These are phyloP conservation scores for Helogale parvula DNA, from an alignment of 2,113 vertebrate species.

Conservation along the genomic window DNA sequence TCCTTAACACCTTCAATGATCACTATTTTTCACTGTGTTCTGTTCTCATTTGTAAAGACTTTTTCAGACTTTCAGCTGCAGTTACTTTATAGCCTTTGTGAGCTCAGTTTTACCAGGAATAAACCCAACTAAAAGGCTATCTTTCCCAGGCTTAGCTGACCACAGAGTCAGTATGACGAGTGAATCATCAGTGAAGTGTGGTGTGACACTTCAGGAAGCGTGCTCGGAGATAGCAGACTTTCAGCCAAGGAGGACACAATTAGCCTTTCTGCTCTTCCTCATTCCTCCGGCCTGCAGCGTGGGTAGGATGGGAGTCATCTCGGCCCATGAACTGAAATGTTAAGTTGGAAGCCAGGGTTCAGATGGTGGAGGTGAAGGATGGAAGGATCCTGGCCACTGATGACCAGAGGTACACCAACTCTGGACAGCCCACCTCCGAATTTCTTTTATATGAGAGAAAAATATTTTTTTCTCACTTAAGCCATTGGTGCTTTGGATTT, in stretches of 20 bases:
- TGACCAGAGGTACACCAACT: neutral
- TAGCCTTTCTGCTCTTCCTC: neutral
- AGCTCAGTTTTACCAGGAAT: neutral
- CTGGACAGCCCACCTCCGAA: neutral
- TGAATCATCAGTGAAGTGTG: neutral
- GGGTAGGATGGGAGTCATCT: neutral
- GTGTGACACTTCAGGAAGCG: neutral
- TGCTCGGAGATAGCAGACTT: neutral
- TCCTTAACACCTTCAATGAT: neutral
- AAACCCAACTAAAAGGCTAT: neutral
- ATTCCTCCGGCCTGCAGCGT: neutral
- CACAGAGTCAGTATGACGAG: neutral
- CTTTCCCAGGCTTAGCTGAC: neutral
- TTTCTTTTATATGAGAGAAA: neutral
- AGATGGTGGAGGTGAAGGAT: neutral
- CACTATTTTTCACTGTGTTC: neutral
- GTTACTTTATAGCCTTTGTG: neutral
- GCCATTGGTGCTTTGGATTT: neutral
- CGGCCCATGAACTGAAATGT: neutral
- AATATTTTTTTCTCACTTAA: neutral
- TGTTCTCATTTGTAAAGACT: neutral
- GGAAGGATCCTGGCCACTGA: neutral
- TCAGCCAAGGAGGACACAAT: neutral
- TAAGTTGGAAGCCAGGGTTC: neutral
- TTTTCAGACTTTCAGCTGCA: neutral